Evolutionary conservation across 2,113 vertebrate genomes (phyloP).

Genomic region (Oreotrochilus melanogaster): DNA sequence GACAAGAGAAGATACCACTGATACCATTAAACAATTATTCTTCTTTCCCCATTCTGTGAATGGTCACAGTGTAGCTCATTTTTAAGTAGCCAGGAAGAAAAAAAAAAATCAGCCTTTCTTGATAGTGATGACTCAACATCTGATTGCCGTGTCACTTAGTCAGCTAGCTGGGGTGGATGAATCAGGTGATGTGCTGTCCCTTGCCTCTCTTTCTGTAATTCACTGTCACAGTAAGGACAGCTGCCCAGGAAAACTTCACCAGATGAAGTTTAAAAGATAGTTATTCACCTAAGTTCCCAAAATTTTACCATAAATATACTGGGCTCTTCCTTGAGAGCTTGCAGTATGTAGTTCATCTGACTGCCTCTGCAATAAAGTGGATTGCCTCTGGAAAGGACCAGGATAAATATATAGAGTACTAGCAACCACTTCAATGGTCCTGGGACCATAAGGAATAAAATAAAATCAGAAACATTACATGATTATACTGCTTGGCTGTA

Average conservation of each 20-base stretch:
- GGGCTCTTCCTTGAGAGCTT: neutral
- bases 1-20: neutral
- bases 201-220: neutral
- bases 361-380: neutral
- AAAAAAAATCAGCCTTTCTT: neutral
- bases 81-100: neutral
- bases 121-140: rapidly evolving
- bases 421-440: neutral
- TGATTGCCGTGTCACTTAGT: neutral
- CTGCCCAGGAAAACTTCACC: neutral
- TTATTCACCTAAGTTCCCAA: neutral
- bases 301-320: neutral
- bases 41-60: neutral
- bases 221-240: neutral
- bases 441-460: neutral
- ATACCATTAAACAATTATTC: neutral
- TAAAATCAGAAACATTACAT: neutral
- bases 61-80: neutral
- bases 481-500: neutral
- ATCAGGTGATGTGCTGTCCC: neutral
- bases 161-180: neutral
- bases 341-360: neutral
- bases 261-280: neutral
- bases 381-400: neutral
- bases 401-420: neutral